Evolutionary conservation across 2,797 vertebrate genomes (phyloP).

Genomic region (Danio kyathit): DNA sequence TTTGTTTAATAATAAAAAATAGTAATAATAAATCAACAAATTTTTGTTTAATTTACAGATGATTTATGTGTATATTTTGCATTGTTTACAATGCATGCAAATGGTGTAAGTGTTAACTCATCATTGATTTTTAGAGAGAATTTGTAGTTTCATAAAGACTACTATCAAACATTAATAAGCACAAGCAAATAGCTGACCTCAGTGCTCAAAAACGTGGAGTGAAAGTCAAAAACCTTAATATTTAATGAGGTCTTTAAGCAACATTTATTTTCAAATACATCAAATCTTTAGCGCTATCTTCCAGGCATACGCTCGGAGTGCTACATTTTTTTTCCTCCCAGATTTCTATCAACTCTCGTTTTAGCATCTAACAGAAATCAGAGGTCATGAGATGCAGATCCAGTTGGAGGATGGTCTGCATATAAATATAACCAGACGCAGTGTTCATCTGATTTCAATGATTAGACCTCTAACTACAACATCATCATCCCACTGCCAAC

Average conservation of each 20-base stretch:
- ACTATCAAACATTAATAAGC: neutral
- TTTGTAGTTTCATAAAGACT: neutral
- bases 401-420: constrained; percentile 80
- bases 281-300: constrained; percentile 1
- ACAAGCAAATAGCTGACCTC: neutral
- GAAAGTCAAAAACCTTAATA: neutral
- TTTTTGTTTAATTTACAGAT: too few species aligned
- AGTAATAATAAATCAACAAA: too few species aligned
- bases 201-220: neutral
- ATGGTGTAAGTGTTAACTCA: too few species aligned
- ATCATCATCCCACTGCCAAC: constrained; percentile 75
- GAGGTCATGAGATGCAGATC: constrained; percentile 80
- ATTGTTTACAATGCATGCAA: too few species aligned
- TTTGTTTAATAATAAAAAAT: too few species aligned
- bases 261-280: neutral
- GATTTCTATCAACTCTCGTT: constrained; percentile 15
- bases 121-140: neutral
- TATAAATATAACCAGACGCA: constrained; percentile 84
- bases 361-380: constrained; percentile 79
- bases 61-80: too few species aligned
- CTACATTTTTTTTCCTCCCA: constrained; percentile 27
- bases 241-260: constrained; percentile 1
- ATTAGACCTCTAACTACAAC: constrained; percentile 83
- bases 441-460: constrained; percentile 79
- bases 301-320: neutral